Evolutionary conservation across 2,113 vertebrate species (phyloP).

Genomic region (Misgurnus anguillicaudatus): DNA sequence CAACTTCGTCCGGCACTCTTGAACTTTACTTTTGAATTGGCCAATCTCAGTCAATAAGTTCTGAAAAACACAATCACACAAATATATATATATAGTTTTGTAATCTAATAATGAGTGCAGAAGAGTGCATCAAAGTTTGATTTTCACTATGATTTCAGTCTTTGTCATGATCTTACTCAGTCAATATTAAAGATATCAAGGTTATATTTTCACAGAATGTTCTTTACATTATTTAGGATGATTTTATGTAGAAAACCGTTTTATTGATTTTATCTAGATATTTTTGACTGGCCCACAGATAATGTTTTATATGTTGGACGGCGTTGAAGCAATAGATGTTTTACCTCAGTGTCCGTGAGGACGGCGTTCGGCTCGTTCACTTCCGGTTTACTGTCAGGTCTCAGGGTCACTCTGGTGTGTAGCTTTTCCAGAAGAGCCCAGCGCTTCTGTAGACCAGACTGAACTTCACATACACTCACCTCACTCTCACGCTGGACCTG

Average conservation of each 20-base stretch:
- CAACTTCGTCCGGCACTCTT: conserved; percentile 63
- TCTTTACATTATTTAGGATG: too few species aligned
- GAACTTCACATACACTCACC: conserved; percentile 56
- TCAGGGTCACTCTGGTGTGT: conserved; percentile 70
- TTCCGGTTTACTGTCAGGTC: conserved; percentile 50
- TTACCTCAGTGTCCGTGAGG: conserved; percentile 65
- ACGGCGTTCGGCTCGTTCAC: conserved; percentile 53
- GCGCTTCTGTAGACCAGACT: conserved; percentile 58
- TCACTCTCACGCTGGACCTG: conserved; percentile 67
- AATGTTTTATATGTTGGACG: neutral
- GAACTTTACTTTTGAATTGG: conserved; percentile 58
- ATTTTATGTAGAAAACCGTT: too few species aligned
- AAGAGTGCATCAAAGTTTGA: too few species aligned
- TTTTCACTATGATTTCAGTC: too few species aligned
- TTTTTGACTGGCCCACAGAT: too few species aligned
- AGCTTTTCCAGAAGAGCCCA: conserved; percentile 73
- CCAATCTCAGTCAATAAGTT: conserved; percentile 61
- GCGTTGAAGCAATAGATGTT: neutral
- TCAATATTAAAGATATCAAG: too few species aligned
- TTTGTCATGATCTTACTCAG: too few species aligned
- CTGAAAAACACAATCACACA: conserved; percentile 38
- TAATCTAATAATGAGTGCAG: too few species aligned
- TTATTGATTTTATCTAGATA: too few species aligned
- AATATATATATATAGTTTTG: neutral
- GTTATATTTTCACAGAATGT: too few species aligned